Evolutionary conservation across 2,797 vertebrate species (phyloP).

Genomic region (Microhierax caerulescens): DNA sequence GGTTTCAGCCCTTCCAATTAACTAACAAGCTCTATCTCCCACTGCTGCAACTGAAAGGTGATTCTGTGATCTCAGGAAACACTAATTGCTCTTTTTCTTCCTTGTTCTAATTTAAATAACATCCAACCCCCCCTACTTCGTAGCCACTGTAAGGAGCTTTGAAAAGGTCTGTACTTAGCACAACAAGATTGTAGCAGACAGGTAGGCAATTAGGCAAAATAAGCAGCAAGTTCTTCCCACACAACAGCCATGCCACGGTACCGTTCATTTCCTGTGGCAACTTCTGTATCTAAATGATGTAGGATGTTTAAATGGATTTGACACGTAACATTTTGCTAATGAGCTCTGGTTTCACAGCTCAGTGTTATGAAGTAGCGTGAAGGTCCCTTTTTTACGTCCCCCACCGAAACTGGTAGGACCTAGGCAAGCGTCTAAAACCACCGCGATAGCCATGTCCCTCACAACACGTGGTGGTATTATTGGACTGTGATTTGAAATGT

Average conservation of each 20-base stretch:
- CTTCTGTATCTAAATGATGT: neutral
- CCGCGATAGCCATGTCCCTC: neutral
- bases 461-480: neutral
- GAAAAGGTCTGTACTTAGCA: neutral
- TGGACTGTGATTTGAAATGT: neutral
- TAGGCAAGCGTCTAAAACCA: neutral
- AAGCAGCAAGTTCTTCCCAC: neutral
- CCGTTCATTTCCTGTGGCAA: neutral
- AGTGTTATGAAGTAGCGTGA: neutral
- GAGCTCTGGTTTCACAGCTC: neutral
- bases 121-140: neutral
- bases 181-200: neutral
- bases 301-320: neutral
- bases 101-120: neutral
- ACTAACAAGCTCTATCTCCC: neutral
- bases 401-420: neutral
- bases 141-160: neutral
- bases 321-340: neutral
- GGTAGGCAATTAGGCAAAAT: neutral
- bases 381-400: neutral
- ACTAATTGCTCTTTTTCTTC: neutral
- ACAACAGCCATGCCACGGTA: neutral
- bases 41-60: neutral
- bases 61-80: neutral
- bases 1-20: conserved; percentile 2